These are phyloP conservation scores for Muscidifurax raptorellus DNA, from an alignment of 1,140 invertebrate genomes.

Conservation along the genomic window DNA sequence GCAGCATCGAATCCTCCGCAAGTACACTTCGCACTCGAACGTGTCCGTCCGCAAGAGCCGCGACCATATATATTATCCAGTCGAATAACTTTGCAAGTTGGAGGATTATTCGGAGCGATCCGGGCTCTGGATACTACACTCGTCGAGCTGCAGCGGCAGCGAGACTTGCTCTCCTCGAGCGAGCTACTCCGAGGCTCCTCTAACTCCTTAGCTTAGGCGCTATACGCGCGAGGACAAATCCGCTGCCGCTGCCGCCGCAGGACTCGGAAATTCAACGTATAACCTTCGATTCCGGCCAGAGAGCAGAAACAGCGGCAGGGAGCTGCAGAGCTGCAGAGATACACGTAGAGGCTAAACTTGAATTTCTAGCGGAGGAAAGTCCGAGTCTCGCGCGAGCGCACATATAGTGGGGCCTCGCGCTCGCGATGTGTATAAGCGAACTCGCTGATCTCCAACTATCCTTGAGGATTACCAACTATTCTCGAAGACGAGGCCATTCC, in stretches of 20 bases:
- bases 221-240: conserved; percentile 43
- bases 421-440: conserved; percentile 54
- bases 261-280: conserved; percentile 57
- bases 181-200: conserved; percentile 44
- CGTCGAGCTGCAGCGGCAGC: neutral
- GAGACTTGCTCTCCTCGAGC: neutral
- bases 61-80: conserved; percentile 50
- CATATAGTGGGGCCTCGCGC: neutral
- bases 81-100: conserved; percentile 47
- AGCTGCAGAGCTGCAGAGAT: neutral
- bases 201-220: conserved; percentile 54
- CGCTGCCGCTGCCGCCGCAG: conserved; percentile 45
- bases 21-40: conserved; percentile 38
- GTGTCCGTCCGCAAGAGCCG: conserved; percentile 37
- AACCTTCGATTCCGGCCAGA: conserved; percentile 63
- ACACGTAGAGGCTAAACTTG: conserved; percentile 27
- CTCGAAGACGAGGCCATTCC: conserved; percentile 73
- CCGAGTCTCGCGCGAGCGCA: conserved; percentile 28
- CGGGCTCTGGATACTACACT: neutral
- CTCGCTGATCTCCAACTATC: conserved; percentile 75
- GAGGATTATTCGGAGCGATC: conserved; percentile 41
- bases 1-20: conserved; percentile 13
- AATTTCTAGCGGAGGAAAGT: conserved; percentile 38
- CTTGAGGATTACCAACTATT: conserved; percentile 76
- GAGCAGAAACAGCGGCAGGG: neutral